Evolutionary conservation across 1,140 invertebrate genomes (phyloP), one percentile per base, ranked within the genome.

Genomic region (Homarus americanus): DNA sequence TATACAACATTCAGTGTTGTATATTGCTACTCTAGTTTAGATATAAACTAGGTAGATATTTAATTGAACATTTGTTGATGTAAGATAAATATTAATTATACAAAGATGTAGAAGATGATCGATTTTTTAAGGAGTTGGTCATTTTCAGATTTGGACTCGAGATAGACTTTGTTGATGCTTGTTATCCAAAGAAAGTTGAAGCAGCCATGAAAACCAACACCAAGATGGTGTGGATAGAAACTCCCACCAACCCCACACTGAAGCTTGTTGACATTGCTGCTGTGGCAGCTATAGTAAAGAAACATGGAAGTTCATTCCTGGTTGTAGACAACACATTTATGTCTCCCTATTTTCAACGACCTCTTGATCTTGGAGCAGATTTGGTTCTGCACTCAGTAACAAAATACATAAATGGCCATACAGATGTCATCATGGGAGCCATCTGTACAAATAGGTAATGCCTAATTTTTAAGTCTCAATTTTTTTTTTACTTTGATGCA

Each of bases 371-470:
- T 40, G 99, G 99, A 15, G 98, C 97, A 2, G 98, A 99, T 94
- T 95, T 99, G 76, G 96, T 97, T 1, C 94, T 98, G 92, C 99
- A 99, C 95, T 99, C 99, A 0, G 93, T 99, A 40, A 99, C 98
- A 0, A 99, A 99, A 94, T 99, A 99, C 93, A 98, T 99, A 96
- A 99, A 99, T 94, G 99, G 99, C 0, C 99, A 99, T 94, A 97
- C 97, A 1, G 99, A 99, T 95, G 97, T 99, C 72, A 96, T 99
- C 1, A 99, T 99, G 99, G 99, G 99, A 5, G 97, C 97, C 12
- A 95, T 97, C 10, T 95, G 97, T 40, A 96, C 96, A 4, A 98
- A 96, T 92, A 73, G 88, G 88, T 90, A 78, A 40, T 28, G 17
- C 36, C 17, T 49, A 49, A 9, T 49, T n/a, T n/a, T n/a, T n/a